Conservation (phyloP, 2,113 vertebrate species). For the Osmerus mordax region DNA sequence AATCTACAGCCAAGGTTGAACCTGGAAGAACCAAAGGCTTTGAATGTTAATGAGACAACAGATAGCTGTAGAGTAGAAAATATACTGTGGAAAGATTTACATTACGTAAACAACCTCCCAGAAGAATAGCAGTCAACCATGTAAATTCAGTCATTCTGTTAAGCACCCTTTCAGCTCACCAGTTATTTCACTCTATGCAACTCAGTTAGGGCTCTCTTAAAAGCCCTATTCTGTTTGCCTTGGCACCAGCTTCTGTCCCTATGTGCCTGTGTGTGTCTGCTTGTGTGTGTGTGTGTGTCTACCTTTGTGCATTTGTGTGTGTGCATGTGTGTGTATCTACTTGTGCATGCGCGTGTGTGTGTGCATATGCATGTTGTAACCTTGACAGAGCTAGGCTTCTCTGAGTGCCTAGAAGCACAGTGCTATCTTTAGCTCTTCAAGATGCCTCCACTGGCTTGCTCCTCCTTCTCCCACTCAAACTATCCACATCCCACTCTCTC, state of each 20-base stretch:
- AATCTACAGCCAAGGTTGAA: no score
- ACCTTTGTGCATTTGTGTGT: constrained; percentile 7
- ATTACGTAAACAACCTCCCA: not conserved
- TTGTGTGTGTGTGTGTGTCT: constrained; percentile 11
- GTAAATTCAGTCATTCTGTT: constrained; percentile 4
- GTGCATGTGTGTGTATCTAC: constrained; percentile 14
- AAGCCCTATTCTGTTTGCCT: constrained; percentile 17
- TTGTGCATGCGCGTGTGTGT: constrained; percentile 16
- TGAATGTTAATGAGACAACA: no score
- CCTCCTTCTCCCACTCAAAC: constrained; percentile 43
- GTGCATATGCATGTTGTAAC: constrained; percentile 44
- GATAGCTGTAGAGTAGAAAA: no score
- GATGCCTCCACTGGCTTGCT: constrained; percentile 61
- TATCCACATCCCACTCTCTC: constrained; percentile 29
- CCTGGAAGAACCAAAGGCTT: no score
- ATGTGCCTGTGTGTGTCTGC: constrained; percentile 11
- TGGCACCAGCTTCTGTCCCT: constrained; percentile 16
- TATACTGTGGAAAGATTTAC: no score
- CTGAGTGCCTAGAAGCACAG: constrained; percentile 65
- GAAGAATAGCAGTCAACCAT: not conserved
- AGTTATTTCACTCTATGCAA: constrained; percentile 14
- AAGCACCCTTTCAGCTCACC: not conserved
- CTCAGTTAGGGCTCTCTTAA: constrained; percentile 12
- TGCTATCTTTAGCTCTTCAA: constrained; percentile 74
- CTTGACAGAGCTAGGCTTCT: constrained; percentile 63